phyloP scores from a whole-genome alignment of 2,888 invertebrate species.

The Pterostichus madidus region DNA sequence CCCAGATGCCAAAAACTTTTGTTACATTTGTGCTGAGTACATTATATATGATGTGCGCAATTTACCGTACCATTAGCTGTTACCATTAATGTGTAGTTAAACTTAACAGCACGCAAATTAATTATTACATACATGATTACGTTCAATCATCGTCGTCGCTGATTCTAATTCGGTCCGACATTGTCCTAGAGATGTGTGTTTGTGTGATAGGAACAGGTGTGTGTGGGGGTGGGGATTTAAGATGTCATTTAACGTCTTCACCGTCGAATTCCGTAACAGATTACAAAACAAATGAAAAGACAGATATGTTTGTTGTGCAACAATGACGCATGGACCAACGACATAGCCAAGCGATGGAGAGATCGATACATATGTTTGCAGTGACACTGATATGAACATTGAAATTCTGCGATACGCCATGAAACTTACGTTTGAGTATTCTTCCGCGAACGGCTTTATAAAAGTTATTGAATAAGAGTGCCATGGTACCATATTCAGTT shows the following conservation, averaged over 20 bases:
- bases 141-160: background rate
- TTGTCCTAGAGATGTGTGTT: conserved; percentile 21
- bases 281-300: background rate
- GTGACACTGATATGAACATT: conserved; percentile 36
- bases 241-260: background rate
- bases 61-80: background rate
- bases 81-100: conserved; percentile 1
- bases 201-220: conserved; percentile 34
- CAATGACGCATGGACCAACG: conserved; percentile 34
- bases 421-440: conserved; percentile 66
- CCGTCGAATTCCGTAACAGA: conserved; percentile 4
- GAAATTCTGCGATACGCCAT: conserved; percentile 34
- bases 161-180: conserved; percentile 2
- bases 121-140: conserved; percentile 3
- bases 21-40: background rate
- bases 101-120: conserved; percentile 12
- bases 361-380: conserved; percentile 38
- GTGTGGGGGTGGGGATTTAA: conserved; percentile 4
- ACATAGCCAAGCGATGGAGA: conserved; percentile 35
- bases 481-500: conserved; percentile 66
- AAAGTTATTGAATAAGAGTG: conserved; percentile 66
- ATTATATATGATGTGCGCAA: conserved; percentile 21
- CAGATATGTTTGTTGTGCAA: conserved; percentile 37
- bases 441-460: conserved; percentile 65
- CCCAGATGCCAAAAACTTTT: conserved; percentile 13